A percentile compares a stretch with the other conserved stretches of the same genome.
These are phyloP conservation scores for Oligia latruncula DNA, from an alignment of 2,888 invertebrate genomes.

Conservation along the genomic window DNA sequence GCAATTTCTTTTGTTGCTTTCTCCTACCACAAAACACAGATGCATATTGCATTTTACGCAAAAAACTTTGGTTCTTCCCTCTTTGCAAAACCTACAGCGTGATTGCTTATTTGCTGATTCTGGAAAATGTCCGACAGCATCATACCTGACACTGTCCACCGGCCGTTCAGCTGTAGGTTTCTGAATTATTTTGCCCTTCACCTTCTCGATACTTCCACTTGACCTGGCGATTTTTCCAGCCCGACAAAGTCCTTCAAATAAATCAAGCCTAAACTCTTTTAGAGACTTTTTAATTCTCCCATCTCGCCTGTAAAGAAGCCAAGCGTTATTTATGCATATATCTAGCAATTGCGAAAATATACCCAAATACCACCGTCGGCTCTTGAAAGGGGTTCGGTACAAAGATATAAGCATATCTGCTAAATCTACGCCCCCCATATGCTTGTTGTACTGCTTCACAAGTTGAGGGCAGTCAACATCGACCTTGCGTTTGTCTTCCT, in stretches of 20 bases:
- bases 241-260: not conserved
- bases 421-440: slow-evolving; percentile 3
- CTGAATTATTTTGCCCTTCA: too few relatives aligned
- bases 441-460: slow-evolving; percentile 5
- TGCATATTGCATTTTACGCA: not conserved
- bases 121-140: not conserved
- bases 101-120: slow-evolving; percentile 9
- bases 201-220: not conserved
- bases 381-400: slow-evolving; percentile 1
- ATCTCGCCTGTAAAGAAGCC: slow-evolving; percentile 10
- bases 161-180: too few relatives aligned
- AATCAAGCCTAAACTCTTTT: slow-evolving; percentile 3
- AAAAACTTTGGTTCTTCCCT: slow-evolving; percentile 7
- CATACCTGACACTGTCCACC: not conserved
- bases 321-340: slow-evolving; percentile 2
- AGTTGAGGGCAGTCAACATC: slow-evolving; percentile 12
- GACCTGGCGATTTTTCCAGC: not conserved
- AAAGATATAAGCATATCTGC: slow-evolving; percentile 11
- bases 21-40: too few relatives aligned
- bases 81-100: slow-evolving; percentile 12
- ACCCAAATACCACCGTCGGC: not conserved
- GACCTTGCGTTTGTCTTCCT: slow-evolving; percentile 14
- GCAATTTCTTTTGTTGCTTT: too few relatives aligned
- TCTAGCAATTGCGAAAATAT: not conserved
- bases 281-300: slow-evolving; percentile 1